Base-by-base conservation (phyloP, 2,888 invertebrate species). In the Muschampia plurimacula region DNA sequence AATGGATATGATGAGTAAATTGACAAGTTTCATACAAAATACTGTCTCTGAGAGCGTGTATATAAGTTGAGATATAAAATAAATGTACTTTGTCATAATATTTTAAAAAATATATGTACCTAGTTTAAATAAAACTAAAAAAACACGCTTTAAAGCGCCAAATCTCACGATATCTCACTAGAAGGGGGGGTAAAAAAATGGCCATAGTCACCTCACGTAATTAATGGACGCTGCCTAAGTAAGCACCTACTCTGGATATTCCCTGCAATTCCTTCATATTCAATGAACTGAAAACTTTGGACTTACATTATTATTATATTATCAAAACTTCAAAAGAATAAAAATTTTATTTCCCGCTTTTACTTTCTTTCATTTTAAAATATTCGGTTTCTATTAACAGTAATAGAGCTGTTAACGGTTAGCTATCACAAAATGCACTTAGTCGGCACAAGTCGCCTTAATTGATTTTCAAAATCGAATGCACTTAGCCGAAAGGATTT, bases 81-180 rank as follows among this genome's bases (percentile, higher is more conserved):
- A 78, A 87, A 87, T 87, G 84, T 85, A 80, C 77, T 76, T 77
- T 75, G 62, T 36, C 46, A 72, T 76, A 63, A 75, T 60, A 74
- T 71, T 70, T 67, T 69, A 75, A 66, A 22, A 22, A 22, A 22
- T 22, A 22, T 73, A 73, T 28, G 41, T 44, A 22, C 22, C 22
- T 22, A 22, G 22, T 22, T 22, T 22, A 22, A 22, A 22, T 22
- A 22, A 22, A 22, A 22, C 22, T 22, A 22, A 22, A 22, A 22
- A 22, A 22, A 22, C 22, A 22, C 22, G 22, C 22, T 22, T 22
- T n/a, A n/a, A n/a, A n/a, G n/a, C n/a, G n/a, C n/a, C n/a, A n/a
- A n/a, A n/a, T n/a, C n/a, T n/a, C n/a, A n/a, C n/a, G n/a, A n/a
- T n/a, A n/a, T n/a, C n/a, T n/a, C n/a, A n/a, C n/a, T n/a, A n/a